A percentile compares a stretch with the other conserved stretches of the same genome.
These are phyloP conservation scores for Eira barbara DNA, from an alignment of 2,113 vertebrate genomes.

Conservation along the genomic window DNA sequence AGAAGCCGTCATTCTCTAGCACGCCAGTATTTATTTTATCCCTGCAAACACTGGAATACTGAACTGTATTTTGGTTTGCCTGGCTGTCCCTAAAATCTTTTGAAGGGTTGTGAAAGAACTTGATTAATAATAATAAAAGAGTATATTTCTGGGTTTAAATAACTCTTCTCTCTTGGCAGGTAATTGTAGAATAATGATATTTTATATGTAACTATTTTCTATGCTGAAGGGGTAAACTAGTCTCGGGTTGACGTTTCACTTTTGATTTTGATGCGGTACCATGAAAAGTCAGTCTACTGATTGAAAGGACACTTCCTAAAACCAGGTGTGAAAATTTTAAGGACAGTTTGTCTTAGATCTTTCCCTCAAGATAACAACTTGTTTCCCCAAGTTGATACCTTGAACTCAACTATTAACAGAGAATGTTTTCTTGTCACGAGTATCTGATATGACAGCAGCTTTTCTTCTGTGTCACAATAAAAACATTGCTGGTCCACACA, in stretches of 20 bases:
- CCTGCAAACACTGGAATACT: neutral
- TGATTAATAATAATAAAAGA: neutral
- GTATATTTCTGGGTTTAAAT: neutral
- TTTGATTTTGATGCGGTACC: neutral
- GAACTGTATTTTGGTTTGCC: neutral
- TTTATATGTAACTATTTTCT: constrained; percentile 22
- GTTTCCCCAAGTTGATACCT: neutral
- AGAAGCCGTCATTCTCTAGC: neutral
- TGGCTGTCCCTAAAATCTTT: neutral
- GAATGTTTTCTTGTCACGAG: neutral
- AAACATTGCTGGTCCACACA: neutral
- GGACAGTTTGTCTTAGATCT: neutral
- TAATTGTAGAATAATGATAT: neutral
- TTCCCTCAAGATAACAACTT: constrained; percentile 35
- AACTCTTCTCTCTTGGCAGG: neutral
- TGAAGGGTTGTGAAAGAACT: neutral
- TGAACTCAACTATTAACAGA: constrained; percentile 25
- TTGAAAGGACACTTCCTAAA: neutral
- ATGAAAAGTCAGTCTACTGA: neutral
- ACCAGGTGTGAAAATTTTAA: constrained; percentile 4
- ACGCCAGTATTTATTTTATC: neutral
- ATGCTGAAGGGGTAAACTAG: neutral
- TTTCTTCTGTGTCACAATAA: neutral
- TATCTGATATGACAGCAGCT: neutral
- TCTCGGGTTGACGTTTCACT: neutral